phyloP scores from a whole-genome alignment of 2,797 vertebrate genomes.

The Sarcophilus harrisii region DNA sequence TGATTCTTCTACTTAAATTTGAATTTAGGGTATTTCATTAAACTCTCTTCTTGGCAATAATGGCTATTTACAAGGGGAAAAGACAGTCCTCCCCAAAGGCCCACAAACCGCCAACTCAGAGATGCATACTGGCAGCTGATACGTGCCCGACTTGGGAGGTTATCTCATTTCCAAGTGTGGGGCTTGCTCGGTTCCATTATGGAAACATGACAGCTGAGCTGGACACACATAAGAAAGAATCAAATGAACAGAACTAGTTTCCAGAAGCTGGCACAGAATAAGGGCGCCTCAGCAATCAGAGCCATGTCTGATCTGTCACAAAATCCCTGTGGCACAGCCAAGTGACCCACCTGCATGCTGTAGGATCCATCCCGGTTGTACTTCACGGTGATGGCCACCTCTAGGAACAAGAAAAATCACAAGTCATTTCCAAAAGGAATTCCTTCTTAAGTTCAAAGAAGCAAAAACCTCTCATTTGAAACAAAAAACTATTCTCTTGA shows the following conservation, averaged over 20 bases:
- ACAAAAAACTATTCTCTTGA: slow-evolving; percentile 1
- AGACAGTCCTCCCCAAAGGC: background rate
- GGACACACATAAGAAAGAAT: slow-evolving; percentile 34
- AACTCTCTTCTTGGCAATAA: slow-evolving; percentile 6
- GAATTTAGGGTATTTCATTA: slow-evolving; percentile 13
- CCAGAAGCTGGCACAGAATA: background rate
- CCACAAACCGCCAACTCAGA: background rate
- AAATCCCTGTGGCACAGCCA: slow-evolving; percentile 37
- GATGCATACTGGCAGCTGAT: background rate
- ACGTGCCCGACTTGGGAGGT: background rate
- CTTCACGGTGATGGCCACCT: slow-evolving; percentile 87
- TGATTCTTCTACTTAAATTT: slow-evolving; percentile 27
- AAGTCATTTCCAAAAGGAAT: slow-evolving; percentile 47
- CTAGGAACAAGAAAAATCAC: slow-evolving; percentile 81
- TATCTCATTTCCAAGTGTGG: background rate
- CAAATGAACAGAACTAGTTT: slow-evolving; percentile 7
- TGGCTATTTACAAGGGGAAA: background rate
- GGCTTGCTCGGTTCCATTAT: slow-evolving; percentile 21
- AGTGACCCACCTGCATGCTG: slow-evolving; percentile 90
- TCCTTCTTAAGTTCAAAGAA: background rate
- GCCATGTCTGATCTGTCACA: background rate
- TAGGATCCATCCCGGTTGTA: slow-evolving; percentile 94
- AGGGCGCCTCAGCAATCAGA: background rate
- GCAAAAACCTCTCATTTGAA: slow-evolving; percentile 32
- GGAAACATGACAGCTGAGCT: slow-evolving; percentile 35